Percentiles rank a stretch among this genome's conserved stretches.
These are phyloP conservation scores for Python bivittatus DNA, from an alignment of 2,113 vertebrate species.

Conservation along the genomic window DNA sequence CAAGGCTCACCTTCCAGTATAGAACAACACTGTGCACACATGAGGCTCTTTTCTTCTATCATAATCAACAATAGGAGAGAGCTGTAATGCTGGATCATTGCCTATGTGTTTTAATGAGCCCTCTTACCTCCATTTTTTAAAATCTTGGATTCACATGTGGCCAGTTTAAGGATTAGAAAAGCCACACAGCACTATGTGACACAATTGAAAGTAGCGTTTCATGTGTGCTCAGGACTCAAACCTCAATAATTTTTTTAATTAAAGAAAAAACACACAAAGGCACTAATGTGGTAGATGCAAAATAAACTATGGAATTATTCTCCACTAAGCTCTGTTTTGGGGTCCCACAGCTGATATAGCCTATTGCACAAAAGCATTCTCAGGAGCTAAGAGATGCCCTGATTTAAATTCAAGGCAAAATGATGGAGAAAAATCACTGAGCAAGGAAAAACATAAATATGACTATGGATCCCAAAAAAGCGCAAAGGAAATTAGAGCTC, in stretches of 20 bases:
- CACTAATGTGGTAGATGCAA: slow-evolving; percentile 43
- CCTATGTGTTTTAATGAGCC: slow-evolving; percentile 17
- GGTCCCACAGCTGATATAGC: slow-evolving; percentile 35
- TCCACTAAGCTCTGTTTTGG: slow-evolving; percentile 3
- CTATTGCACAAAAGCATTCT: slow-evolving; percentile 43
- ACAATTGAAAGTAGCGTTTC: slow-evolving; percentile 44
- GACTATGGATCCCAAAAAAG: background rate
- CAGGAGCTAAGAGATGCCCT: slow-evolving; percentile 17
- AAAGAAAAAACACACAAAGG: slow-evolving; percentile 46
- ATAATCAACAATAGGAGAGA: background rate
- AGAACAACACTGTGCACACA: background rate
- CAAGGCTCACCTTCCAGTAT: background rate
- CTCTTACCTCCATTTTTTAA: slow-evolving; percentile 34
- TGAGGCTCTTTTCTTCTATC: slow-evolving; percentile 5
- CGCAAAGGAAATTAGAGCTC: background rate
- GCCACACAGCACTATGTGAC: slow-evolving; percentile 21
- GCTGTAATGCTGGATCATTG: background rate
- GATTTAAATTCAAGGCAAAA: background rate
- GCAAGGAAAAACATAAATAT: background rate
- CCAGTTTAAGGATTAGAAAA: slow-evolving; percentile 44
- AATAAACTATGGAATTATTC: slow-evolving; percentile 33
- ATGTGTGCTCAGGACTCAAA: background rate
- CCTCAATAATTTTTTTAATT: slow-evolving; percentile 42
- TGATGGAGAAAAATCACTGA: background rate
- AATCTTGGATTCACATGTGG: slow-evolving; percentile 38